Base-by-base conservation (phyloP, 2,888 invertebrate genomes). In the Xylophagus ater region DNA sequence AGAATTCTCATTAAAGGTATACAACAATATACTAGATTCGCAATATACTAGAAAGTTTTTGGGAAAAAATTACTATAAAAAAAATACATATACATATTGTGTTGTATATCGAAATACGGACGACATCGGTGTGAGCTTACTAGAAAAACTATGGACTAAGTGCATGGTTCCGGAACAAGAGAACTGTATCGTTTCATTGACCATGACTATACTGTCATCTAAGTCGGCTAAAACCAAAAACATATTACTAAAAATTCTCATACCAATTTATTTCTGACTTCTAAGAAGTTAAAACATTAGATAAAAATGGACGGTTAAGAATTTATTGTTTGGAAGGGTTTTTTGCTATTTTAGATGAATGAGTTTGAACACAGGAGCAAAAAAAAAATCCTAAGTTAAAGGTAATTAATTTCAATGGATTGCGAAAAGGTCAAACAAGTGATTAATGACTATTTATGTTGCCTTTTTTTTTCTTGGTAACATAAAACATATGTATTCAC, bases 161-260 rank as follows among this genome's bases (percentile, higher is more conserved):
- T 26, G 33, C 34, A 44, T 21, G 34, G 43, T 44, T 44, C 43
- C 35, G 40, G 43, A 44, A 44, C 43, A 41, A 25, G 37, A 12
- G 17, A 35, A 29, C 21, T 23, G 41, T 20, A 44, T 34, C 43
- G 38, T 37, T 41, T 40, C 43, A 44, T 44, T 44, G 43, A 41
- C 43, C 40, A 34, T 42, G 33, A 40, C 39, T 7, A n/a, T n/a
- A n/a, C n/a, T n/a, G n/a, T n/a, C n/a, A n/a, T n/a, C n/a, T n/a
- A n/a, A n/a, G n/a, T n/a, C n/a, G n/a, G n/a, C n/a, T n/a, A n/a
- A n/a, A n/a, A n/a, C n/a, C n/a, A n/a, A n/a, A n/a, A n/a, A n/a
- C n/a, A n/a, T n/a, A n/a, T n/a, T n/a, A n/a, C n/a, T n/a, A n/a
- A n/a, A n/a, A 34, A 12, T 28, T 39, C 33, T 39, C 39, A 39